Conservation (phyloP, 1,140 invertebrate species). For the Archivesica marissinica region DNA sequence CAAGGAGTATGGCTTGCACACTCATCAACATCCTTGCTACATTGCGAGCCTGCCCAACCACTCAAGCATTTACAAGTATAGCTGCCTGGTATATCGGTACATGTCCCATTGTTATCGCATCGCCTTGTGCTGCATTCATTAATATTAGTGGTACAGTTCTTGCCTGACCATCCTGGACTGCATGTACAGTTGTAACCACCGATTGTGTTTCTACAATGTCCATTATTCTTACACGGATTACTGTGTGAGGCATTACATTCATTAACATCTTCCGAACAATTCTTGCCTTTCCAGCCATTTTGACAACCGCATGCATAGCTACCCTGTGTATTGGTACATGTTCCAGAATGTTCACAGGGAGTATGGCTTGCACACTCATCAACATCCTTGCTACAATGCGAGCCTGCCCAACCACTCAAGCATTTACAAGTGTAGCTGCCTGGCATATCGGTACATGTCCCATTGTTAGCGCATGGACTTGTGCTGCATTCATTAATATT, state of each 20-base stretch:
- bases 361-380: not conserved
- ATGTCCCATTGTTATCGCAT: conserved; percentile 39
- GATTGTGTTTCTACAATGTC: too few species aligned
- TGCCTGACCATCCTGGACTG: too few species aligned
- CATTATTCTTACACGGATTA: too few species aligned
- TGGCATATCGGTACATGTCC: conserved; percentile 33
- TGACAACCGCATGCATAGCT: conserved; percentile 45
- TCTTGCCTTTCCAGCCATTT: conserved; percentile 45
- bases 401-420: not conserved
- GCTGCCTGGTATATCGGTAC: conserved; percentile 48
- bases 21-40: conserved; percentile 46
- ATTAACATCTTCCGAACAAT: conserved; percentile 54
- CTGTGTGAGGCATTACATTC: too few species aligned
- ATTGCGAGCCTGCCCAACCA: conserved; percentile 35
- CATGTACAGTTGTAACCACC: too few species aligned
- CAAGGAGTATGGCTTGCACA: conserved; percentile 37
- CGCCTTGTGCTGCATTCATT: conserved; percentile 19
- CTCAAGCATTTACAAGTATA: conserved; percentile 46
- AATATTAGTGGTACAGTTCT: not conserved
- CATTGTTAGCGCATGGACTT: not conserved
- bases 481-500: conserved; percentile 5
- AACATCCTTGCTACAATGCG: not conserved
- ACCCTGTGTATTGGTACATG: conserved; percentile 32
- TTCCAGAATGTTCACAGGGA: conserved; percentile 60
- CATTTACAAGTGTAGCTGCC: not conserved